A percentile compares a stretch with the other conserved stretches of the same genome.
Evolutionary conservation across 2,888 invertebrate species (phyloP).

Genomic region (Augochlorella aurata): DNA sequence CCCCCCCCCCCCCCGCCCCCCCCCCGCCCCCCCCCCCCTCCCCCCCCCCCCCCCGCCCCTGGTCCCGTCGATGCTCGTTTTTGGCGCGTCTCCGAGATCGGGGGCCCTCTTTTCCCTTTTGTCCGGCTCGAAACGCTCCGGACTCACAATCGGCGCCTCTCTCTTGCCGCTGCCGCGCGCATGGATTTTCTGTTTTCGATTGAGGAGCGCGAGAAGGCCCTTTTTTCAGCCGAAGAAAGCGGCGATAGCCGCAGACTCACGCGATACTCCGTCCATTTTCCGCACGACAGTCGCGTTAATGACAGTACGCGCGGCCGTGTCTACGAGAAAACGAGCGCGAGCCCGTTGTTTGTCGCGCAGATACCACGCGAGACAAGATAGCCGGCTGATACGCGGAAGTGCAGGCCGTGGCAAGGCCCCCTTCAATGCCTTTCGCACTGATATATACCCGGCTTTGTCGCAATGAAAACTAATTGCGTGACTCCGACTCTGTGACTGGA

Average conservation of each 20-base stretch:
- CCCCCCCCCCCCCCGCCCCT: neutral
- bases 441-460: conserved; percentile 68
- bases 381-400: conserved; percentile 79
- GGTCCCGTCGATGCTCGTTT: neutral
- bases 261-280: conserved; percentile 27
- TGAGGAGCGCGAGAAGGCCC: neutral
- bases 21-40: neutral
- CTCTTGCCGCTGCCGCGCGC: conserved; percentile 6
- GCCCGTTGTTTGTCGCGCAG: conserved; percentile 60
- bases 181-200: neutral
- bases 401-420: conserved; percentile 76
- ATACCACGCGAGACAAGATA: conserved; percentile 68
- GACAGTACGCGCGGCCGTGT: conserved; percentile 32
- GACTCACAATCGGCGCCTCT: neutral
- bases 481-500: conserved; percentile 40
- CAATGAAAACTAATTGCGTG: conserved; percentile 71
- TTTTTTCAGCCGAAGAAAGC: neutral
- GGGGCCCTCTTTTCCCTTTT: neutral
- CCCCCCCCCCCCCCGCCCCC: neutral
- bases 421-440: conserved; percentile 78
- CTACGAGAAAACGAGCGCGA: conserved; percentile 42
- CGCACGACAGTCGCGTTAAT: conserved; percentile 66
- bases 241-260: neutral
- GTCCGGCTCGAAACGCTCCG: neutral
- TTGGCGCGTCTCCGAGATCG: neutral